Evolutionary conservation across 1,140 invertebrate species (phyloP), one percentile per base, ranked within the genome.

Genomic region (Periplaneta americana): DNA sequence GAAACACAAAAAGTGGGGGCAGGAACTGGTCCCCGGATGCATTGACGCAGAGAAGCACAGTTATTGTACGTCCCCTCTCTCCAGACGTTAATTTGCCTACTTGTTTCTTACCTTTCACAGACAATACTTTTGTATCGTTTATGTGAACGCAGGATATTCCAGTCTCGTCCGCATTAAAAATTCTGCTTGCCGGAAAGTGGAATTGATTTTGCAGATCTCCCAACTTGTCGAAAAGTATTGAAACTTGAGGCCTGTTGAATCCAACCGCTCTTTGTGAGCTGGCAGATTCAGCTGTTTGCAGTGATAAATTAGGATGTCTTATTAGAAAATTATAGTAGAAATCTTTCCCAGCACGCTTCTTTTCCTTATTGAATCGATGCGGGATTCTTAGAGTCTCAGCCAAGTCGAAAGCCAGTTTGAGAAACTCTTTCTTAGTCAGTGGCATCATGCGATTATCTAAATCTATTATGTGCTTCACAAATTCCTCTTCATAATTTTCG

Each of bases 281-380:
- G 31, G 88, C 89, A 36, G 85, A 83, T 84, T 91, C 86, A 32
- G 89, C 8, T 9, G 78, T 84, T 81, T 88, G 83, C 66, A 89
- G 75, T 17, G 85, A 85, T 77, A 89, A 48, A 34, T 87, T 83
- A 39, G 87, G 86, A 85, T 89, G 85, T n/a, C 86, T 82, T 83
- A 85, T 85, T 83, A 88, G 86, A 84, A 89, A 90, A 34, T 83
- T 79, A 75, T 86, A 84, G 77, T 86, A 88, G 86, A 87, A 89
- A 81, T 88, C 84, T 35, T 80, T 82, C 4, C 81, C 81, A 39
- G 81, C 77, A 31, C 35, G 28, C 57, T 80, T 80, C n/a, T 57
- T 82, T 33, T 82, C 77, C 17, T 74, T 82, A 32, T 81, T 82
- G 39, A 82, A 82, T 18, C 17, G 37, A 13, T 82, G 34, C 22